Percentiles rank a stretch among this genome's conserved stretches.
phyloP scores from a whole-genome alignment of 2,888 invertebrate genomes.

The Hydrotaea cyrtoneurina region DNA sequence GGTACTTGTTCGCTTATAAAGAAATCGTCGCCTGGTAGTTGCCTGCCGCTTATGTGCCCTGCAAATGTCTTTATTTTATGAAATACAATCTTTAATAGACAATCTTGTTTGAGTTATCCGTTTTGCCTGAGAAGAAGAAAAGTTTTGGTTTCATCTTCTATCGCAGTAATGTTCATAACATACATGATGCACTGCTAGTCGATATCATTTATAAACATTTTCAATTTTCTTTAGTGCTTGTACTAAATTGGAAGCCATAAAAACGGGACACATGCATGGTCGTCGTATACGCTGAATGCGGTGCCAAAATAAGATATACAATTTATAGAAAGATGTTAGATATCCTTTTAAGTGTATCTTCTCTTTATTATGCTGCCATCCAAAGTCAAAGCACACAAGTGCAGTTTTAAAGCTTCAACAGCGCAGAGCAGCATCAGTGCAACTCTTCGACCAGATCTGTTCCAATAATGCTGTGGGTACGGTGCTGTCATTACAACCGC shows the following conservation, averaged over 20 bases:
- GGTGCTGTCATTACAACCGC: slow-evolving; percentile 12
- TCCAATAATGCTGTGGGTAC: neutral
- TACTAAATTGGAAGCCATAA: slow-evolving; percentile 49
- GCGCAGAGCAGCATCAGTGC: neutral
- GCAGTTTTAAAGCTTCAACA: neutral
- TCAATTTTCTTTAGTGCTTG: slow-evolving; percentile 49
- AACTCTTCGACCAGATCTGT: neutral
- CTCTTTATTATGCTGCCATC: neutral
- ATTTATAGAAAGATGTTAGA: slow-evolving; percentile 54
- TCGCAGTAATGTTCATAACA: neutral
- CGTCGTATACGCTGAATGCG: neutral
- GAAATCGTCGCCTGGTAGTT: neutral
- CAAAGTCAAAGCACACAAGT: neutral
- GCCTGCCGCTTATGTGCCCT: neutral
- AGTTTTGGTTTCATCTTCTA: neutral
- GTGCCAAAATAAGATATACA: slow-evolving; percentile 47
- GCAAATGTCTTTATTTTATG: slow-evolving; percentile 28
- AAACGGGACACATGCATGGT: slow-evolving; percentile 21
- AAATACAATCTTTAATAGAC: slow-evolving; percentile 46
- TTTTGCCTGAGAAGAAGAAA: neutral
- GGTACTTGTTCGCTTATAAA: no score
- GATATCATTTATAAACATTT: slow-evolving; percentile 43
- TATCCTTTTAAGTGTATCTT: slow-evolving; percentile 27
- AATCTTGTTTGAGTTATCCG: slow-evolving; percentile 17
- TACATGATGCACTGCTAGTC: neutral